Conservation (phyloP, 2,888 invertebrate genomes). For the Sepioteuthis lessoniana region DNA sequence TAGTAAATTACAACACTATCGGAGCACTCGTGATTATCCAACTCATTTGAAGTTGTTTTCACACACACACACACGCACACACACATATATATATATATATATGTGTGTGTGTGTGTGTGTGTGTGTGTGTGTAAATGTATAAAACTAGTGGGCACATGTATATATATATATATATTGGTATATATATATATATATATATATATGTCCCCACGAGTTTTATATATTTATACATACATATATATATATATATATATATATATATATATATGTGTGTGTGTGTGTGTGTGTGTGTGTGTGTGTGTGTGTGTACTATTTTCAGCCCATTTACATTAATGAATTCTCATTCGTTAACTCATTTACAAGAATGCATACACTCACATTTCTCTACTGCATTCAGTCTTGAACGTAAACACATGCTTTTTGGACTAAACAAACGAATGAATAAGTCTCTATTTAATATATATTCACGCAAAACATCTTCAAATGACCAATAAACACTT, state of each 20-base stretch:
- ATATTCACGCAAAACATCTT: no score
- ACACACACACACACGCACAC: background rate
- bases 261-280: background rate
- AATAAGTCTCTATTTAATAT: no score
- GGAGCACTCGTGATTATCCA: background rate
- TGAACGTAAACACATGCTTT: background rate
- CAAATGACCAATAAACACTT: no score
- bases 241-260: background rate
- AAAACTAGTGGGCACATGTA: no score
- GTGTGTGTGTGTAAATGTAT: background rate
- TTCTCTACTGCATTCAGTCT: background rate
- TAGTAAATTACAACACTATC: no score
- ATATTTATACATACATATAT: background rate
- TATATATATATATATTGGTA: no score
- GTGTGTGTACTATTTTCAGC: background rate
- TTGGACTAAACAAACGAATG: background rate
- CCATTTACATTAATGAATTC: background rate
- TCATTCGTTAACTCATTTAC: background rate
- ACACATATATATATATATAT: background rate
- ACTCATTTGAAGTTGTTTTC: background rate
- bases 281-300: background rate
- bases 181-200: no score
- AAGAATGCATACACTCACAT: background rate
- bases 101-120: background rate
- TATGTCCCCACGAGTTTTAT: no score